These are phyloP conservation scores for Eulithis prunata DNA, from an alignment of 2,888 invertebrate genomes.

Conservation along the genomic window DNA sequence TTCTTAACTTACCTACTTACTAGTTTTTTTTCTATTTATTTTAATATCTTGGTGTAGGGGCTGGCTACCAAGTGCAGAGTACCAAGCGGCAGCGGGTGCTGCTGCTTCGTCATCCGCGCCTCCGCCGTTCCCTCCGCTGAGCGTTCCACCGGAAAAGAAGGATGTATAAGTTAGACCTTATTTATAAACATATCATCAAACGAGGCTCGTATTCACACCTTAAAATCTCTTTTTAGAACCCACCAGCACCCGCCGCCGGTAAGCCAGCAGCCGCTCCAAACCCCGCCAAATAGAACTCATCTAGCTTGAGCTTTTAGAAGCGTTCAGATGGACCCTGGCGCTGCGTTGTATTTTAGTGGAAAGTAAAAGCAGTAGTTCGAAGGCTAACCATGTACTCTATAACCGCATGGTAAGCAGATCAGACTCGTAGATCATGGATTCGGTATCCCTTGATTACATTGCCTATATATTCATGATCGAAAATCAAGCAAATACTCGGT, in stretches of 20 bases:
- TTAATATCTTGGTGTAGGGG: constrained; percentile 22
- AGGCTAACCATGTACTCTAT: constrained; percentile 7
- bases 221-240: constrained; percentile 8
- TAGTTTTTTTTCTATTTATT: not conserved
- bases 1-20: no score
- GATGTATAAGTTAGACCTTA: constrained; percentile 16
- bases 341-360: constrained; percentile 4
- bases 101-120: constrained; percentile 7
- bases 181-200: not conserved
- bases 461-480: no score
- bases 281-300: constrained; percentile 7
- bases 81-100: constrained; percentile 10
- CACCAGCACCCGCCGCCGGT: not conserved
- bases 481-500: no score
- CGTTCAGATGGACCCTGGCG: not conserved
- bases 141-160: constrained; percentile 23
- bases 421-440: not conserved
- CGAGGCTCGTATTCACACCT: constrained; percentile 4
- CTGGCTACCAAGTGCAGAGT: constrained; percentile 28
- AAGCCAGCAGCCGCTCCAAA: constrained; percentile 1
- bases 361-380: constrained; percentile 10
- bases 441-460: no score
- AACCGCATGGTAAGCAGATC: constrained; percentile 9
- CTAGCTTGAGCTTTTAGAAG: constrained; percentile 2
- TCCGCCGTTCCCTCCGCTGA: constrained; percentile 17